phyloP scores from a whole-genome alignment of 2,797 vertebrate species.

The Limnodromus scolopaceus region DNA sequence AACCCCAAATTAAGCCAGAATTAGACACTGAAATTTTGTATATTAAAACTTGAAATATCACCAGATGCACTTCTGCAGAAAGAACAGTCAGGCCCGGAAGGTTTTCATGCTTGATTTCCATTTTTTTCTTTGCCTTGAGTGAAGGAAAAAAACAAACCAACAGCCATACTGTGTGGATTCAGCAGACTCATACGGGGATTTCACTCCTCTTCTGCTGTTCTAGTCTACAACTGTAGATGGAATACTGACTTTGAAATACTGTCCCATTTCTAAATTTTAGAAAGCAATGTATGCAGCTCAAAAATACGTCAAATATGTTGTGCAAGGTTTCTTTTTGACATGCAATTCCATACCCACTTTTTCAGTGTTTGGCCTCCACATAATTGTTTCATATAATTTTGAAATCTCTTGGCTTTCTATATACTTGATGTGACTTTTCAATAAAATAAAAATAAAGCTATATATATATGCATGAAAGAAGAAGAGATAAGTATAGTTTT shows the following conservation, averaged over 20 bases:
- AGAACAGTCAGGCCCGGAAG: background rate
- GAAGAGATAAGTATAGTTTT: background rate
- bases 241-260: background rate
- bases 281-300: background rate
- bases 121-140: background rate
- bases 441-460: background rate
- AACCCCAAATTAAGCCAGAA: constrained; percentile 21
- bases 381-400: background rate
- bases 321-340: background rate
- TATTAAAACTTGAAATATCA: constrained; percentile 18
- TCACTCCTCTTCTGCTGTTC: background rate
- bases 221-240: background rate
- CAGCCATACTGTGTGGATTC: background rate
- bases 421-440: background rate
- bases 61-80: background rate
- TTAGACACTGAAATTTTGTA: background rate
- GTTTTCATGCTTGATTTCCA: constrained; percentile 7
- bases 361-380: background rate
- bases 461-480: background rate
- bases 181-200: background rate
- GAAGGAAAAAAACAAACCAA: background rate
- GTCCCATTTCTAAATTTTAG: background rate
- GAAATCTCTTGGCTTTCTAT: background rate
- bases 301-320: background rate
- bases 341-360: background rate